A percentile compares a stretch with the other conserved stretches of the same genome.
phyloP scores from a whole-genome alignment of 2,888 invertebrate genomes.

The Erebia palarica region DNA sequence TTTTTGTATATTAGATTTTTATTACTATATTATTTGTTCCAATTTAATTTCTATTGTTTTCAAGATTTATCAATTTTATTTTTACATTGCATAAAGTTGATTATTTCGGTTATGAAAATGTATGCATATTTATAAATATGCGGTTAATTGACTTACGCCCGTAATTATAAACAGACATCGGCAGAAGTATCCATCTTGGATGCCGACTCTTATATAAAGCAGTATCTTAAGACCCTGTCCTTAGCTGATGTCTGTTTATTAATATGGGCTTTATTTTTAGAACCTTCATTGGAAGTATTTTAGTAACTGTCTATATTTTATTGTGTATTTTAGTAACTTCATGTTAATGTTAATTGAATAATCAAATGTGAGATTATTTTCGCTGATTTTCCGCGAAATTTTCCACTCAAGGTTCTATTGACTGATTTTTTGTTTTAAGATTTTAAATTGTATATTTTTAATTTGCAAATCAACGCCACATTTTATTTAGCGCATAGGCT shows the following conservation, averaged over 20 bases:
- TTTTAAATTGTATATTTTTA: background rate
- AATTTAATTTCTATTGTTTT: background rate
- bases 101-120: background rate
- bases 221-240: no score
- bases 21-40: background rate
- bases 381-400: no score
- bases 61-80: background rate
- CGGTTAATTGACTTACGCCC: background rate
- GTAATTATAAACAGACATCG: no score
- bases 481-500: conserved; percentile 9
- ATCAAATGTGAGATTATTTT: no score
- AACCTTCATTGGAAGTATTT: background rate
- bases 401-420: no score
- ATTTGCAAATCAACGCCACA: background rate
- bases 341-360: no score
- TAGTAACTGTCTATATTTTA: no score
- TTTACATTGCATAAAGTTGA: background rate
- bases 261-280: background rate
- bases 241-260: no score
- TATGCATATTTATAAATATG: no score
- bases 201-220: no score
- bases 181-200: no score
- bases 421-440: background rate
- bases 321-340: no score
- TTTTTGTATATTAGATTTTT: background rate